Base-by-base conservation (phyloP, 2,888 invertebrate genomes). In the Drosophila formosana region DNA sequence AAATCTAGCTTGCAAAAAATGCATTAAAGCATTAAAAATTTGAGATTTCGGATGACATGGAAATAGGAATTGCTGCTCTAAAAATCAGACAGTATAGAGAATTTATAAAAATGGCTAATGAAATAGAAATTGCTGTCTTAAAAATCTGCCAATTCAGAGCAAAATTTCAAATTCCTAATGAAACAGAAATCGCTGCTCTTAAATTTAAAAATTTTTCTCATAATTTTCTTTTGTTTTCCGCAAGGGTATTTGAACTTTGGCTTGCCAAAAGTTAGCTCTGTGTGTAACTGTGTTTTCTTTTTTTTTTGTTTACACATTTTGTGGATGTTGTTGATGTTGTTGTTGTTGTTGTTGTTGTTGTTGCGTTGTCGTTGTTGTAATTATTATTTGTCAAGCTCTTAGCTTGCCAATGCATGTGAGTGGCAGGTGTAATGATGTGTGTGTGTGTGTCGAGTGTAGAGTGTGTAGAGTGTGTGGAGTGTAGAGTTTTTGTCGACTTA, bases 401-500 rank as follows among this genome's bases (percentile, higher is more conserved):
- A 78, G 64, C 70, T 62, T 70, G 46, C 46, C 8, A n/a, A 39
- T 43, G 26, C 43, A 37, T 13, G 37, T 39, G 58, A 25, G 37
- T 30, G 58, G 2, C 32, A 61, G 52, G 62, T 63, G 49, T 39
- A 9, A 18, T 18, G 18, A 18, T 53, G 49, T n/a, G 18, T 43
- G 18, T 53, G 41, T 39, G 13, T 55, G 50, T 55, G 37, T 32
- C 0, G 30, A 13, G 43, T 67, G 32, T 53, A 60, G 60, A 26
- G 50, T 51, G 25, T 47, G 25, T 52, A 34, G 56, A 55, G 55
- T 37, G 45, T 25, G 45, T 47, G 37, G 23, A 49, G 49, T 55
- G 23, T 49, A 37, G 56, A 57, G 7, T 4, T 30, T 4, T 30
- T 41, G 39, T 13, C 51, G 69, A 82, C 84, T 91, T 91, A 95